A percentile compares a stretch with the other conserved stretches of the same genome.
Conservation (phyloP, 2,888 invertebrate species). For the Odiellus spinosus region DNA sequence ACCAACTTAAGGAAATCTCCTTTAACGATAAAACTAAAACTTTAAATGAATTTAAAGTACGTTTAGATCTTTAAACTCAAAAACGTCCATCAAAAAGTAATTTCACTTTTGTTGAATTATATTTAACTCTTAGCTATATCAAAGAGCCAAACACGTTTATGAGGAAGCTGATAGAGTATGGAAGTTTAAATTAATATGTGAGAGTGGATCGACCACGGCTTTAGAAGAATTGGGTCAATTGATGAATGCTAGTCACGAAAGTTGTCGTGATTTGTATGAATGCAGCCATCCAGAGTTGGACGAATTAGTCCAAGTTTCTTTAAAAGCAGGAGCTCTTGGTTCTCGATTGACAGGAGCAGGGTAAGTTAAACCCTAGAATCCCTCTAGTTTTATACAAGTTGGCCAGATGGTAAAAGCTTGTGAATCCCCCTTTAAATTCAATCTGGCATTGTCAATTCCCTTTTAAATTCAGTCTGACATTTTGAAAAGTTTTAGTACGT, state of each 20-base stretch:
- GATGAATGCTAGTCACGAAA: constrained; percentile 77
- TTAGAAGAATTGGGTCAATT: constrained; percentile 48
- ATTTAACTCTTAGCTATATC: constrained; percentile 43
- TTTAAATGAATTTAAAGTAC: constrained; percentile 40
- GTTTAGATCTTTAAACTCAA: not conserved
- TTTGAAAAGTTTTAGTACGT: too few species aligned
- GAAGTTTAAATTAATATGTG: constrained; percentile 51
- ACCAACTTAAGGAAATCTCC: constrained; percentile 47
- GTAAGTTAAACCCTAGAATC: too few species aligned
- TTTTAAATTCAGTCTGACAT: too few species aligned
- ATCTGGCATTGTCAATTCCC: too few species aligned
- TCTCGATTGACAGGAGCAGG: constrained; percentile 93
- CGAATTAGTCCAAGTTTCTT: constrained; percentile 47
- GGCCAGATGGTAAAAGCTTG: too few species aligned
- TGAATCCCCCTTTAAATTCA: too few species aligned
- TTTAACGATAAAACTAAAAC: constrained; percentile 47
- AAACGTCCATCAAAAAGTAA: not conserved
- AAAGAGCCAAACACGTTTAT: constrained; percentile 49
- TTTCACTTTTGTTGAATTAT: not conserved
- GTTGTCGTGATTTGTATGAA: constrained; percentile 68
- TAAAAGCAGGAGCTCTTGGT: constrained; percentile 55
- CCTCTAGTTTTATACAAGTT: too few species aligned
- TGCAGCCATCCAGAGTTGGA: constrained; percentile 84
- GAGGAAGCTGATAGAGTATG: constrained; percentile 71
- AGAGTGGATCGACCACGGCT: constrained; percentile 18